Base-by-base conservation (phyloP, 2,113 vertebrate genomes). In the Phylloscopus trochilus region DNA sequence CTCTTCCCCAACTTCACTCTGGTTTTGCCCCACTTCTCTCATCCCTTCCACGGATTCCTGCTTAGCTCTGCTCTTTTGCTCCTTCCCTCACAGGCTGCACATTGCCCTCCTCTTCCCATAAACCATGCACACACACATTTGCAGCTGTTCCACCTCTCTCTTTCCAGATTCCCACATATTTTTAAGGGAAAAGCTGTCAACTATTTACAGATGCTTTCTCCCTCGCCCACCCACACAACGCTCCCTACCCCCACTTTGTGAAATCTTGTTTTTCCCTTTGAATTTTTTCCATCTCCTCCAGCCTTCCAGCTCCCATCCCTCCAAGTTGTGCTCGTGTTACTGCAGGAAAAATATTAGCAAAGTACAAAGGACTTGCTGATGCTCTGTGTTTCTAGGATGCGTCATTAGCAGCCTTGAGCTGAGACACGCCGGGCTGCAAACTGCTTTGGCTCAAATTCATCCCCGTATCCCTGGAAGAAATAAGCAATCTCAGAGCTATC, bases 331-430 rank as follows among this genome's bases (percentile, higher is more conserved):
- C 77, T 87, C 78, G 19, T 88, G 78, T 84, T 87, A 64, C 87
- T 55, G 74, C 62, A 66, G 24, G 80, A 89, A 88, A 92, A 97
- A 90, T 84, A 92, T 89, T 84, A 88, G 82, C 47, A 28, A 89
- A 83, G 81, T 91, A 87, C 89, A 96, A 95, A 91, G 84, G 92
- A 92, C 60, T 90, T 91, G 89, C 93, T 90, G 72, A 96, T 72
- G 77, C 81, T 97, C 95, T 95, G 52, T 90, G 79, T 93, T 96
- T 89, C 82, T 66, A 37, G 49, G 55, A 23, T 81, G 83, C 76
- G 66, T 95, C 95, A 95, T 95, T 94, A 93, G 88, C 92, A 94
- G 94, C 95, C 94, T 83, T 90, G 94, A 94, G 90, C 96, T 88
- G 90, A 92, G 64, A 82, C 62, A 80, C 4, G 11, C 60, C 8